phyloP scores from a whole-genome alignment of 1,140 invertebrate species.

The Epicauta chinensis region DNA sequence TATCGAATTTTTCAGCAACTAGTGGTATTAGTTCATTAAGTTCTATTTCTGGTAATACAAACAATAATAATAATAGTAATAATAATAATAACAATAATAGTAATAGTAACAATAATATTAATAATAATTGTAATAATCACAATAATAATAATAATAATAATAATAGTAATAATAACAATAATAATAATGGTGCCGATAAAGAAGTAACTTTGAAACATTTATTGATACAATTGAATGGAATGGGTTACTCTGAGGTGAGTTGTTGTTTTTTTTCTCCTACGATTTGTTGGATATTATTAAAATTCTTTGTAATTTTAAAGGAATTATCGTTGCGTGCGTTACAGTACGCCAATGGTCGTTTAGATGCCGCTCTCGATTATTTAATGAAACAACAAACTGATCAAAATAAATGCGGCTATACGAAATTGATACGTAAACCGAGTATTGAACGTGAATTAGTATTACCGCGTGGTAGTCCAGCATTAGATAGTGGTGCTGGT shows the following conservation, averaged over 20 bases:
- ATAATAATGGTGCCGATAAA: conserved; percentile 53
- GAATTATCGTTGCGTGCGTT: conserved; percentile 61
- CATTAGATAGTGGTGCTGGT: conserved; percentile 77
- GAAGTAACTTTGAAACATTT: conserved; percentile 43
- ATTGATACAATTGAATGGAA: conserved; percentile 47
- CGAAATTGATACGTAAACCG: conserved; percentile 77
- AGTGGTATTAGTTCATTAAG: conserved; percentile 51
- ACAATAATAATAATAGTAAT: no score
- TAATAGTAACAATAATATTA: conserved; percentile 34
- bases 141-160: no score
- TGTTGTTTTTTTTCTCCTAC: conserved; percentile 12
- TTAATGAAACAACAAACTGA: conserved; percentile 54
- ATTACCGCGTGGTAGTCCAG: conserved; percentile 74
- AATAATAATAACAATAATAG: no score
- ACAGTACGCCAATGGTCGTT: conserved; percentile 59
- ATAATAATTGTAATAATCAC: no score
- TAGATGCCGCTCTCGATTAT: conserved; percentile 64
- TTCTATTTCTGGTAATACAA: conserved; percentile 46
- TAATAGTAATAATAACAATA: no score
- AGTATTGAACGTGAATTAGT: conserved; percentile 76
- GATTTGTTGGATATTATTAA: neutral
- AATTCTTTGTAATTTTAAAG: conserved; percentile 41
- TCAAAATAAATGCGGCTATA: conserved; percentile 45
- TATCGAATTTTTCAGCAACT: conserved; percentile 61
- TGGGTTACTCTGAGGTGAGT: conserved; percentile 54